These are phyloP conservation scores for Hartigia nigra DNA, from an alignment of 2,888 invertebrate genomes.

Conservation along the genomic window DNA sequence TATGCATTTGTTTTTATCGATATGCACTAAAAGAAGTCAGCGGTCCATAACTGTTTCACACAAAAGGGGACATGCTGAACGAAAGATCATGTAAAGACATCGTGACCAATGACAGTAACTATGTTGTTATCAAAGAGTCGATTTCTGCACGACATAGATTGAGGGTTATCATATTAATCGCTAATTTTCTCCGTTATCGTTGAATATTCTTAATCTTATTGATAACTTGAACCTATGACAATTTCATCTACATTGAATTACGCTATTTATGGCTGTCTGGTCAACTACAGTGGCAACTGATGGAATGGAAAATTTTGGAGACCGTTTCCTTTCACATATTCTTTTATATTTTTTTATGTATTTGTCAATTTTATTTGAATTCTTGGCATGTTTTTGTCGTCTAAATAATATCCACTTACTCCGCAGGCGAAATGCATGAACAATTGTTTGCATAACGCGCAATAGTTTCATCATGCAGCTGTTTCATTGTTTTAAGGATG, in stretches of 20 bases:
- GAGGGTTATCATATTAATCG: not conserved
- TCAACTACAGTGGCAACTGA: not conserved
- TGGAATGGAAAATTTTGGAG: not conserved
- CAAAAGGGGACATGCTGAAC: not conserved
- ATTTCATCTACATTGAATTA: not conserved
- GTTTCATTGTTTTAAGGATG: not conserved
- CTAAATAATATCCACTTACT: not conserved
- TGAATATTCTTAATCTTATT: not conserved
- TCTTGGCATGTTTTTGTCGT: not conserved
- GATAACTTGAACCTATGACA: not conserved
- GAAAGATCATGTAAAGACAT: not conserved
- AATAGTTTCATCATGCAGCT: not conserved
- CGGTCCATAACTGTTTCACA: not conserved
- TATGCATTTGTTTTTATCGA: not conserved
- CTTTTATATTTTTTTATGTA: not conserved
- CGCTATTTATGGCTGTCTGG: not conserved
- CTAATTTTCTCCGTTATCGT: not conserved
- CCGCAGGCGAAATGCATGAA: not conserved
- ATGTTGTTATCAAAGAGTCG: not conserved
- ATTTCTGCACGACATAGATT: not conserved
- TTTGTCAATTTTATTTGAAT: not conserved
- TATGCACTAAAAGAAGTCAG: not conserved
- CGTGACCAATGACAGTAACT: not conserved
- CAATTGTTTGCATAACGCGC: not conserved
- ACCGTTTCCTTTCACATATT: not conserved